Base-by-base conservation (phyloP, 64 coral and sea anemone species). In the Actinia tenebrosa region DNA sequence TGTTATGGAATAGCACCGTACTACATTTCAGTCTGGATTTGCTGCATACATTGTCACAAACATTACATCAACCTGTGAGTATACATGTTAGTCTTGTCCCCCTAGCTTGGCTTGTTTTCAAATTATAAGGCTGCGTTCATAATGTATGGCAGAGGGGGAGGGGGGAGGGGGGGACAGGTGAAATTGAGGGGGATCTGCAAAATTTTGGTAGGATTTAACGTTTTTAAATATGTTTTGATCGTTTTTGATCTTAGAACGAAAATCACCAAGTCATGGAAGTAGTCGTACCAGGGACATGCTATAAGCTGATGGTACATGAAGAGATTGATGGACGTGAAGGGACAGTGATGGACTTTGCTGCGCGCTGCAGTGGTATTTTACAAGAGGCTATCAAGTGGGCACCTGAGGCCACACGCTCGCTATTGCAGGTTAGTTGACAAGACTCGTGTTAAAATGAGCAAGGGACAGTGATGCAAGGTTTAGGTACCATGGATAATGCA, bases 321-420 rank as follows among this genome's bases (percentile, higher is more conserved):
- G 97, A 90, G 86, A 88, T 94, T 18, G 97, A 95, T 26, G 97
- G 93, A 6, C 87, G 97, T 22, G 97, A 99, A 78, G 93, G 97
- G 0, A 99, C 97, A 30, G 97, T 99, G 13, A 89, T 79, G 16
- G 97, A 99, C 66, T 99, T 99, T 82, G 93, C 97, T 71, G 97
- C 93, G 46, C 93, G 97, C 4, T 99, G 97, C 71, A 99, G 93
- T 83, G 97, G 93, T 5, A 99, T 99, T 16, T 83, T 99, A n/a
- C 86, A 89, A 80, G 97, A 95, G 44, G 97, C 97, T 10, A 87
- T 99, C 46, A 99, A 99, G 78, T 99, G 97, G 97, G 97, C 97
- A 42, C 97, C 97, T 42, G 91, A 91, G 16, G 87, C 97, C 19
- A 99, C 97, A 14, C 91, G 83, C 44, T 94, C 97, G 42, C 64